Conservation (phyloP, 2,113 vertebrate genomes). For the Eretmochelys imbricata region DNA sequence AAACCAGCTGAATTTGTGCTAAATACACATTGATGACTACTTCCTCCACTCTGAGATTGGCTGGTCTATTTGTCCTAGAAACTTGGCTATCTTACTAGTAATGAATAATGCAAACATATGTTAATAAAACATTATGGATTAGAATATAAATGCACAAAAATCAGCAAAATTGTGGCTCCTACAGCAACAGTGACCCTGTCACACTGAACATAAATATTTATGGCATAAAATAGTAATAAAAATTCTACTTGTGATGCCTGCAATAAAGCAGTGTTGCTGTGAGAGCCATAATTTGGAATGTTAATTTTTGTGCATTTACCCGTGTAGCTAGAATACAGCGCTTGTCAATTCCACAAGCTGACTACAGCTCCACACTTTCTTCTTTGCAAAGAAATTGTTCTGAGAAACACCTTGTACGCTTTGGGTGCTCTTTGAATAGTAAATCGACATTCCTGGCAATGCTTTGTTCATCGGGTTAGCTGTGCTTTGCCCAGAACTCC, state of each 20-base stretch:
- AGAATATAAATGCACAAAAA: neutral
- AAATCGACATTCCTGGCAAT: fast-evolving
- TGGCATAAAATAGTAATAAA: neutral
- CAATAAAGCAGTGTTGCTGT: neutral
- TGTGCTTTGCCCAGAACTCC: fast-evolving
- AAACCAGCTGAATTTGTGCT: neutral
- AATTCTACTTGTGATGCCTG: neutral
- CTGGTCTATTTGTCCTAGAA: neutral
- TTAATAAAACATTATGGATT: neutral
- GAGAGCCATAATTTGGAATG: neutral
- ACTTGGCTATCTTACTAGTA: neutral
- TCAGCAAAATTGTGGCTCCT: neutral
- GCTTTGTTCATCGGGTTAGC: neutral
- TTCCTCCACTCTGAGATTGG: fast-evolving
- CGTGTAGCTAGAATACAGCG: too few species aligned
- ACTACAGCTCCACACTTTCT: neutral
- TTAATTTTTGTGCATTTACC: neutral
- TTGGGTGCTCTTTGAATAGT: fast-evolving
- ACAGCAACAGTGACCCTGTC: neutral
- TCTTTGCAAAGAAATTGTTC: fast-evolving
- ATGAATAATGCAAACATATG: neutral
- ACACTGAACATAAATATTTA: neutral
- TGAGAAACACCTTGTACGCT: fast-evolving
- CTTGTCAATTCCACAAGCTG: neutral
- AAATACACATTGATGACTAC: too few species aligned